Evolutionary conservation across 2,797 vertebrate species (phyloP).

Genomic region (Sebastes matsubarae): DNA sequence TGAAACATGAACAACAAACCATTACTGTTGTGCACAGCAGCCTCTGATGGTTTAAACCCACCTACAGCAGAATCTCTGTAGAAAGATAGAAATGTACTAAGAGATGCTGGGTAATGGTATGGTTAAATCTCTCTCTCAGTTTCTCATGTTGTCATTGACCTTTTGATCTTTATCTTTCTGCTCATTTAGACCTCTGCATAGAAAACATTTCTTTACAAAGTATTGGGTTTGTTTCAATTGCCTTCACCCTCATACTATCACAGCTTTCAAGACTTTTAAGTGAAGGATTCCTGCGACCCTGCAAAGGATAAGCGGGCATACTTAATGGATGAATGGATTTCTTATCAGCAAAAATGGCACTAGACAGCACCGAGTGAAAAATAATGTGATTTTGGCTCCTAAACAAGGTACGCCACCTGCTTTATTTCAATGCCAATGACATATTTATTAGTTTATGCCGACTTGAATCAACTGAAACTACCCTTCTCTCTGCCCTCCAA

Average conservation of each 20-base stretch:
- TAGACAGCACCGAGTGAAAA: not conserved
- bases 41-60: not conserved
- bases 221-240: not conserved
- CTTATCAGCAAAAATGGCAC: not conserved
- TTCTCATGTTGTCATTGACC: not conserved
- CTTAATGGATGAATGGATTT: not conserved
- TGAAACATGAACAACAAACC: conserved; percentile 59
- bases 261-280: not conserved
- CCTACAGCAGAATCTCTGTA: not conserved
- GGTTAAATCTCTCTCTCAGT: not conserved
- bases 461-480: not conserved
- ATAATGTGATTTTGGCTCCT: not conserved
- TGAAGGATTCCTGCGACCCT: not conserved
- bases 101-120: not conserved
- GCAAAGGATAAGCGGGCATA: not conserved
- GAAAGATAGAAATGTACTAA: not conserved
- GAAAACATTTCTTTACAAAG: not conserved
- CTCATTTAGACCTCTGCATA: too few species aligned
- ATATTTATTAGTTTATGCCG: not conserved
- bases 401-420: not conserved
- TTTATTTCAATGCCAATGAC: not conserved
- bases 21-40: not conserved
- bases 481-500: not conserved
- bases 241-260: not conserved
- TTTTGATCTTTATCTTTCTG: not conserved